phyloP scores from a whole-genome alignment of 2,888 invertebrate species.

The Corbicula japonica region DNA sequence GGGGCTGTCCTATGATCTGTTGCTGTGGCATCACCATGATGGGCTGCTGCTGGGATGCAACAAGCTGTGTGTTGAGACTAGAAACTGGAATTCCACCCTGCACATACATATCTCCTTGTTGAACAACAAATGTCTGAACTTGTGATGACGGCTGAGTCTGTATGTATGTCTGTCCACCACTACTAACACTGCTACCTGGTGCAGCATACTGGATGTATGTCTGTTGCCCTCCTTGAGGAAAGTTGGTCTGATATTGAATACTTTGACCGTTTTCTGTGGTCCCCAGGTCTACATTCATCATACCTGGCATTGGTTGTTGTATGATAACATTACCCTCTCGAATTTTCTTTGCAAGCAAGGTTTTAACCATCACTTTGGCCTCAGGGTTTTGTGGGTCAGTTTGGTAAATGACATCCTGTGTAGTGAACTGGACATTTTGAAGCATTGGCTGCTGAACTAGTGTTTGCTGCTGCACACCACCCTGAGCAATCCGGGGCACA shows the following conservation, averaged over 20 bases:
- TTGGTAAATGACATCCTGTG: constrained; percentile 63
- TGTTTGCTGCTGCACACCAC: constrained; percentile 15
- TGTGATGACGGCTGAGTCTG: constrained; percentile 55
- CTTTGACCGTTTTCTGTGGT: constrained; percentile 53
- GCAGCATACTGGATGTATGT: constrained; percentile 62
- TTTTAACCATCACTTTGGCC: constrained; percentile 96
- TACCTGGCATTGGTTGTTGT: constrained; percentile 56
- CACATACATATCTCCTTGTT: constrained; percentile 52
- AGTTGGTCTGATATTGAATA: constrained; percentile 58
- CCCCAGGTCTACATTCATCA: constrained; percentile 51
- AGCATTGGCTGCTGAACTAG: constrained; percentile 88
- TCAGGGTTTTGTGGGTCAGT: constrained; percentile 71
- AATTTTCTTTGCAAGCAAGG: constrained; percentile 95
- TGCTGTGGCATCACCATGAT: constrained; percentile 55
- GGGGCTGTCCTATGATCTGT: constrained; percentile 50
- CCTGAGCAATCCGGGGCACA: constrained; percentile 79
- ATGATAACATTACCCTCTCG: constrained; percentile 63
- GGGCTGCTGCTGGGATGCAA: constrained; percentile 44
- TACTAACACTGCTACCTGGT: constrained; percentile 37
- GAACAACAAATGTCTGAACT: constrained; percentile 63
- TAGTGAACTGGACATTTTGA: constrained; percentile 73
- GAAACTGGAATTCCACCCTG: constrained; percentile 52
- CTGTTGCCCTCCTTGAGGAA: constrained; percentile 51
- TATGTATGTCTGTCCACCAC: constrained; percentile 43
- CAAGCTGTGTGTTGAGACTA: constrained; percentile 51